phyloP scores from a whole-genome alignment of 2,888 invertebrate species.

The Punctoribates punctum region DNA sequence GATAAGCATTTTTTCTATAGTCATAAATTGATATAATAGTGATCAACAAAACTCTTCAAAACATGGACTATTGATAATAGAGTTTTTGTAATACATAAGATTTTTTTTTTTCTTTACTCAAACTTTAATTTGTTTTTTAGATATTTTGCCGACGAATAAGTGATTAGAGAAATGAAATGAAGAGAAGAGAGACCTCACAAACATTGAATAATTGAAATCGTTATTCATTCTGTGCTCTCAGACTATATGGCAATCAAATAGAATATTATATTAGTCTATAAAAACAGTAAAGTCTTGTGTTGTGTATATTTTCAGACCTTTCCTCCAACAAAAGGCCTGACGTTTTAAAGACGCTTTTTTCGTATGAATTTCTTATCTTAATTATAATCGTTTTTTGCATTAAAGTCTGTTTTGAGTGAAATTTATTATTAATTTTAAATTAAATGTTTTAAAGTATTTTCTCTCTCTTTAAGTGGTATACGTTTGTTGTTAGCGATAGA shows the following conservation, averaged over 20 bases:
- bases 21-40: not conserved
- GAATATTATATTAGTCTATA: conserved; percentile 19
- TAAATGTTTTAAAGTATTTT: conserved; percentile 2
- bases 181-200: conserved; percentile 23
- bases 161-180: conserved; percentile 4
- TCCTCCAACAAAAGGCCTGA: not conserved
- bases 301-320: not conserved
- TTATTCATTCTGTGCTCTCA: conserved; percentile 1
- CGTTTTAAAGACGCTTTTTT: conserved; percentile 18
- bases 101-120: not conserved
- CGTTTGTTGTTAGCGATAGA: not conserved
- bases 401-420: not conserved
- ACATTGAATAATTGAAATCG: conserved; percentile 23
- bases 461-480: not conserved
- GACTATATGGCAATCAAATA: conserved; percentile 9
- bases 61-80: not conserved
- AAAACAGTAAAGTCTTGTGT: conserved; percentile 1
- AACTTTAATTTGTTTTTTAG: not conserved
- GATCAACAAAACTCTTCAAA: not conserved
- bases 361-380: conserved; percentile 1
- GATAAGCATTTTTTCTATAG: not conserved
- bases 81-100: conserved; percentile 7
- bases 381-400: conserved; percentile 14
- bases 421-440: conserved; percentile 34
- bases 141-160: conserved; percentile 22